Conservation (phyloP, 2,888 invertebrate genomes). For the Atethmia centrago region DNA sequence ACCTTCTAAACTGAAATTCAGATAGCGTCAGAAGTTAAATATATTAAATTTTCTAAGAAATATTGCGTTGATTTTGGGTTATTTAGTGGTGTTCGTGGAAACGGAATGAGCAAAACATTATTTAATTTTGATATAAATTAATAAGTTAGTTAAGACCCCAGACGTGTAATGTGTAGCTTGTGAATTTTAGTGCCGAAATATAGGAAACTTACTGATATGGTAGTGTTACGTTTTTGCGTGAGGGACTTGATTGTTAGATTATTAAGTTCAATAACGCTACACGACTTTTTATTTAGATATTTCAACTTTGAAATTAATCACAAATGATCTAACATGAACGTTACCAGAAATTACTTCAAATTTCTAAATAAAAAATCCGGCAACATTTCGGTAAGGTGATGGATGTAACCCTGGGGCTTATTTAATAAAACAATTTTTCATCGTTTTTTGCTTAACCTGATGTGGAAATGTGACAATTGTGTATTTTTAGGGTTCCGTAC, state of each 20-base stretch:
- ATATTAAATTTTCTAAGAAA: constrained; percentile 77
- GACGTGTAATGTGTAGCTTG: constrained; percentile 10
- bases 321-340: neutral
- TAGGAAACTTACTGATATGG: neutral
- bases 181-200: constrained; percentile 6
- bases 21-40: constrained; percentile 78
- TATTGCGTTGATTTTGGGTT: constrained; percentile 72
- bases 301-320: neutral
- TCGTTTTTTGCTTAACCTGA: too few relatives aligned
- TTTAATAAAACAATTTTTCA: too few relatives aligned
- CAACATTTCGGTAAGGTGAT: neutral
- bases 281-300: neutral
- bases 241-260: too few relatives aligned
- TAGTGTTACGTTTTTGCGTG: neutral
- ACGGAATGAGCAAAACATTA: constrained; percentile 53
- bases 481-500: too few relatives aligned
- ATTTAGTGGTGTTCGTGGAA: constrained; percentile 64
- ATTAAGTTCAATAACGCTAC: neutral
- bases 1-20: constrained; percentile 77
- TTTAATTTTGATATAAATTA: constrained; percentile 60
- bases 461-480: too few relatives aligned
- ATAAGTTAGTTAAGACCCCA: constrained; percentile 24
- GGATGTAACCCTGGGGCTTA: neutral
- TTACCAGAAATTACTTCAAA: neutral
- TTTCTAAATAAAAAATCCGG: neutral